Percentiles rank a stretch among this genome's conserved stretches.
Evolutionary conservation across 2,113 vertebrate species (phyloP).

Genomic region (Elephas maximus): DNA sequence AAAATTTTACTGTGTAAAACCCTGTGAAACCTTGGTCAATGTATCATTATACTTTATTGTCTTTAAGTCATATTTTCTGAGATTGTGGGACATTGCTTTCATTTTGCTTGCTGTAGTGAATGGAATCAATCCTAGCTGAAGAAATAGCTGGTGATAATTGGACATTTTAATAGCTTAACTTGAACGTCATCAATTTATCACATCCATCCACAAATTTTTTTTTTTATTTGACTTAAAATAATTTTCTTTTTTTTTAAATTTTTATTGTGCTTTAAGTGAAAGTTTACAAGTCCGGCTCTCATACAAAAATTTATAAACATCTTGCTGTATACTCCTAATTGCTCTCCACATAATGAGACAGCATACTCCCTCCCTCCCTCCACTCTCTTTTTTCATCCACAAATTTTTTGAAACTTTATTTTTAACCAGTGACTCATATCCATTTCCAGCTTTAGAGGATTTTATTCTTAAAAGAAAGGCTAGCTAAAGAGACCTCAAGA

Average conservation of each 20-base stretch:
- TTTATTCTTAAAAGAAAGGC: background rate
- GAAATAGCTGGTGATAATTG: background rate
- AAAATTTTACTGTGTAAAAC: background rate
- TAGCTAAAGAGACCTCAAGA: background rate
- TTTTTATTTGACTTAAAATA: no score
- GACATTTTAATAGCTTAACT: background rate
- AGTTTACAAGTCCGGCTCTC: no score
- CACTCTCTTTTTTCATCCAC: background rate
- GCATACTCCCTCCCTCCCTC: no score
- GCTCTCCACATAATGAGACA: no score
- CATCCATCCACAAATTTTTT: background rate
- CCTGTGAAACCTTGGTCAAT: background rate
- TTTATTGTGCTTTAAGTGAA: no score
- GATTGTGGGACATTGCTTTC: background rate
- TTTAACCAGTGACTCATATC: background rate
- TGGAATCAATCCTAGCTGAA: background rate
- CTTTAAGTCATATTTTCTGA: background rate
- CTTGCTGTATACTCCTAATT: no score
- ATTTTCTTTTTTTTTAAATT: no score
- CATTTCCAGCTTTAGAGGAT: constrained; percentile 14
- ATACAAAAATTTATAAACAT: no score
- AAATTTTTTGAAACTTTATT: constrained; percentile 21
- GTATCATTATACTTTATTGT: background rate
- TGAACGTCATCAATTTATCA: background rate
- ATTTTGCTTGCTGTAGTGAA: background rate